phyloP scores from a whole-genome alignment of 2,888 invertebrate genomes.

The Apodemia zela region DNA sequence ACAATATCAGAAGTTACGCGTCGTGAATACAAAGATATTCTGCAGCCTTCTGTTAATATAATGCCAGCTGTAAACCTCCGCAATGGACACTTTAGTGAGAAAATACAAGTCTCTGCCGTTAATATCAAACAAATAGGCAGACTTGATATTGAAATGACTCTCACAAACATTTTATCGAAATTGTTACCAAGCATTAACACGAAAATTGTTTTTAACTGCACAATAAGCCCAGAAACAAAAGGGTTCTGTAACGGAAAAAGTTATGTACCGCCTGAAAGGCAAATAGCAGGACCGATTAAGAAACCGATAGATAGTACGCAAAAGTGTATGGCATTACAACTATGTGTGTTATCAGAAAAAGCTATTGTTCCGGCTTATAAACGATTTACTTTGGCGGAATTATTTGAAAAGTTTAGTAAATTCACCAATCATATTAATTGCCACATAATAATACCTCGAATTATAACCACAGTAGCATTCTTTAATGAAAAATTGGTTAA shows the following conservation, averaged over 20 bases:
- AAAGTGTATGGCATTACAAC: conserved; percentile 38
- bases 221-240: background rate
- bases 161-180: background rate
- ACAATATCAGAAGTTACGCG: conserved; percentile 22
- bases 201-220: background rate
- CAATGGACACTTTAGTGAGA: background rate
- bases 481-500: background rate
- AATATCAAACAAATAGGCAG: background rate
- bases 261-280: background rate
- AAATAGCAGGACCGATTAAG: background rate
- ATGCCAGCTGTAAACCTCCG: background rate
- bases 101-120: background rate
- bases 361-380: conserved; percentile 23
- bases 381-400: conserved; percentile 18
- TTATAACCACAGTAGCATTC: background rate
- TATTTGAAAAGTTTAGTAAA: background rate
- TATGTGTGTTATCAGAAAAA: conserved; percentile 33
- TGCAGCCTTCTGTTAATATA: background rate
- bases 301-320: background rate
- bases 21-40: conserved; percentile 13
- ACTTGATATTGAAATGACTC: background rate
- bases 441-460: background rate
- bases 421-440: background rate
- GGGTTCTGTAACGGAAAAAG: background rate
- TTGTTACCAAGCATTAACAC: background rate